A percentile compares a stretch with the other conserved stretches of the same genome.
Conservation (phyloP, 2,888 invertebrate species). For the Leptinotarsa peninsularis region DNA sequence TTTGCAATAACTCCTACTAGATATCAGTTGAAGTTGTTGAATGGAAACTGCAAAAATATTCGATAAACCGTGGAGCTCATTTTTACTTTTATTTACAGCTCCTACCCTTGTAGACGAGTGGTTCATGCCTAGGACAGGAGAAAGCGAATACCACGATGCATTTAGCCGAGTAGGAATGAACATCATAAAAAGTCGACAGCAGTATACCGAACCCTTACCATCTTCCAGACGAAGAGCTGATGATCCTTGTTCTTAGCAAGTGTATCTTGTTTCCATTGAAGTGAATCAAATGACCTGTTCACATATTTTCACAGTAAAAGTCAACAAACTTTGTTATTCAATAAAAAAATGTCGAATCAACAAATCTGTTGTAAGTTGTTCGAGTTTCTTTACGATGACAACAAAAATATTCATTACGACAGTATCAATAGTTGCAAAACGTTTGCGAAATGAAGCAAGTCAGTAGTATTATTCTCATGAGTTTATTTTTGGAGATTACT, state of each 20-base stretch:
- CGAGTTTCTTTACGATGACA: neutral
- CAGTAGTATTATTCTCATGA: neutral
- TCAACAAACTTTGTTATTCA: constrained; percentile 1
- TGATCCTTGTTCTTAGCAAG: constrained; percentile 64
- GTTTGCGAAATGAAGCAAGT: constrained; percentile 15
- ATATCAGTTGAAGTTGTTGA: too few relatives aligned
- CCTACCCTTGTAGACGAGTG: constrained; percentile 70
- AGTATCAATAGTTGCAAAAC: neutral
- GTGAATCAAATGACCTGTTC: neutral
- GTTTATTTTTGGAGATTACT: neutral
- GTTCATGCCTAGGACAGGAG: constrained; percentile 71
- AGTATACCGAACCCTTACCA: constrained; percentile 73
- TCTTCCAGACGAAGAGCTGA: constrained; percentile 73
- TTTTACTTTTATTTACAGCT: constrained; percentile 44
- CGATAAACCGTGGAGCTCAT: too few relatives aligned
- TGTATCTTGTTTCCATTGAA: neutral
- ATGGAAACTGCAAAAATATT: neutral
- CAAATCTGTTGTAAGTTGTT: neutral
- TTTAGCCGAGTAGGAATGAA: constrained; percentile 72
- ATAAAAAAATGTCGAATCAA: neutral
- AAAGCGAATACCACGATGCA: constrained; percentile 74
- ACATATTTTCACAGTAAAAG: neutral
- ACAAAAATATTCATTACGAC: neutral
- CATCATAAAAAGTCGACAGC: constrained; percentile 72
- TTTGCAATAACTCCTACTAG: too few relatives aligned